These are phyloP conservation scores for Albula goreensis DNA, from an alignment of 2,113 vertebrate genomes.

Conservation along the genomic window DNA sequence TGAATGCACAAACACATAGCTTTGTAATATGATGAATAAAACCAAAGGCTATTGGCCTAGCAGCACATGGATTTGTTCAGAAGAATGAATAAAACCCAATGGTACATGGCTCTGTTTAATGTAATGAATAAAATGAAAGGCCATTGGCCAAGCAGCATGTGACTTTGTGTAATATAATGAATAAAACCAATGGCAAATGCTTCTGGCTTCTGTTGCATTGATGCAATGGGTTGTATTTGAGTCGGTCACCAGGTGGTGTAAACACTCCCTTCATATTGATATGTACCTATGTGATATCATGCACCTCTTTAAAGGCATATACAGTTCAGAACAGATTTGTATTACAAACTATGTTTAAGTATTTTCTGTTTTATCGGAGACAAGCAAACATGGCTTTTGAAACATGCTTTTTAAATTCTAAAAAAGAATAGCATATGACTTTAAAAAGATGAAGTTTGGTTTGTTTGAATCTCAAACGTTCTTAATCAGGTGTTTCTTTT, in stretches of 20 bases:
- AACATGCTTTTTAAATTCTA: neutral
- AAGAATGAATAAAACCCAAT: too few relatives aligned
- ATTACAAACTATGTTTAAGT: too few relatives aligned
- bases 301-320: too few relatives aligned
- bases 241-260: neutral
- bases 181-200: neutral
- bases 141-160: neutral
- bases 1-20: neutral
- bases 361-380: too few relatives aligned
- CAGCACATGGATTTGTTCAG: neutral
- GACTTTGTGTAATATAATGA: neutral
- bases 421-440: too few relatives aligned
- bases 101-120: neutral
- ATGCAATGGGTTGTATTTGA: neutral
- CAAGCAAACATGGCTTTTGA: too few relatives aligned
- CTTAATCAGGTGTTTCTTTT: neutral
- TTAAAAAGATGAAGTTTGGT: too few relatives aligned
- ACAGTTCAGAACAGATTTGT: too few relatives aligned
- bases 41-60: neutral
- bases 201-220: neutral
- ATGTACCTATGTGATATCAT: neutral
- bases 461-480: too few relatives aligned
- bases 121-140: slow-evolving; percentile 3
- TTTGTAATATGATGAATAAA: slow-evolving; percentile 6
- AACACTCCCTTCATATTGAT: neutral